phyloP scores from a whole-genome alignment of 2,797 vertebrate species.

The Nyctibius grandis region DNA sequence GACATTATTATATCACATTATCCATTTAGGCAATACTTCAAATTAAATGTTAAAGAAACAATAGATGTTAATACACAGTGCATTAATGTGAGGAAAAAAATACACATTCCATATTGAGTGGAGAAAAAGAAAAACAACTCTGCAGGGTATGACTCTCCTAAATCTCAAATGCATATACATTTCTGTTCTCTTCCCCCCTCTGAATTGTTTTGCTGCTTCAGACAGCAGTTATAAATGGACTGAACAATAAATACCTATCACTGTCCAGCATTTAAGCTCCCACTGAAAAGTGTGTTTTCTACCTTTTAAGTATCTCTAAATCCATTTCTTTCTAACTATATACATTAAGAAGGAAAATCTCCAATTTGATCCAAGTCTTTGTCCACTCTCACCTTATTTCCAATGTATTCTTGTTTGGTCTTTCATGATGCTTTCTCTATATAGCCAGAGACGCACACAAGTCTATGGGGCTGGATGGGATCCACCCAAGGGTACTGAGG shows the following conservation, averaged over 20 bases:
- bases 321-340: not conserved
- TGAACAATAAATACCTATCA: not conserved
- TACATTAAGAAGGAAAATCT: not conserved
- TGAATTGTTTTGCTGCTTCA: not conserved
- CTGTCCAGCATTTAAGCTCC: not conserved
- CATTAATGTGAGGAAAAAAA: not conserved
- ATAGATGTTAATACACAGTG: too few species aligned
- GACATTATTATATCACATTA: constrained; percentile 39
- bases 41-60: constrained; percentile 47
- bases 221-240: not conserved
- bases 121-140: not conserved
- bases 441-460: too few species aligned
- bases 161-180: not conserved
- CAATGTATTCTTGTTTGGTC: too few species aligned
- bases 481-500: too few species aligned
- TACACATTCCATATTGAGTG: fast-evolving
- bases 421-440: not conserved
- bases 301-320: not conserved
- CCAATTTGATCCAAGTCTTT: not conserved
- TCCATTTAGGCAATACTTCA: constrained; percentile 49
- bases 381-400: not conserved
- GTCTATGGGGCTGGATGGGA: too few species aligned
- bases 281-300: not conserved
- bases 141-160: not conserved
- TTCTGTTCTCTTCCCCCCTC: not conserved